These are phyloP conservation scores for Helarctos malayanus DNA, from an alignment of 2,797 vertebrate genomes.

Conservation along the genomic window DNA sequence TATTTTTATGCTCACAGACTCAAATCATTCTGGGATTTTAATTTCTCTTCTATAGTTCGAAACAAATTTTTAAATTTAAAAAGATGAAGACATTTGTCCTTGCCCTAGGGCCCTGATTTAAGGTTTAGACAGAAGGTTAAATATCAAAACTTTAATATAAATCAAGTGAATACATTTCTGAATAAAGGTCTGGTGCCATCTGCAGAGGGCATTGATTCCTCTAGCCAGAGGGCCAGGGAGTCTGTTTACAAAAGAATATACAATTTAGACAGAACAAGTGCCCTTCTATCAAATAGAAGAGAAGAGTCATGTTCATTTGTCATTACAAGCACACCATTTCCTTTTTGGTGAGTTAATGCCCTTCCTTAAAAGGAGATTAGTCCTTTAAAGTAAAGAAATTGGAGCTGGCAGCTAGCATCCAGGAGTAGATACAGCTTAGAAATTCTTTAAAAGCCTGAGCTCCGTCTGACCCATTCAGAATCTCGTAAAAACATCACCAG, in stretches of 20 bases:
- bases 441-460: slow-evolving; percentile 71
- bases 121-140: slow-evolving; percentile 82
- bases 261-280: slow-evolving; percentile 77
- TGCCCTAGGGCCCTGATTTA: slow-evolving; percentile 75
- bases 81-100: slow-evolving; percentile 83
- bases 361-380: slow-evolving; percentile 80
- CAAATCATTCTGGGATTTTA: slow-evolving; percentile 82
- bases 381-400: slow-evolving; percentile 75
- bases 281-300: slow-evolving; percentile 76
- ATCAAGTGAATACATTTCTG: slow-evolving; percentile 72
- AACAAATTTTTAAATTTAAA: slow-evolving; percentile 83
- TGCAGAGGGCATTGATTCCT: slow-evolving; percentile 68
- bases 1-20: slow-evolving; percentile 78
- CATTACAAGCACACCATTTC: slow-evolving; percentile 81
- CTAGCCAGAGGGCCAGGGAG: slow-evolving; percentile 64
- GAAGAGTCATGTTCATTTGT: slow-evolving; percentile 78
- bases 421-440: slow-evolving; percentile 51
- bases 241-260: slow-evolving; percentile 81
- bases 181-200: slow-evolving; percentile 76
- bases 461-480: slow-evolving; percentile 41
- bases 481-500: slow-evolving; percentile 46
- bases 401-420: slow-evolving; percentile 70
- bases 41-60: slow-evolving; percentile 79
- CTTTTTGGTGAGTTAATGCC: slow-evolving; percentile 78
- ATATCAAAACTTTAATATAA: slow-evolving; percentile 82